Evolutionary conservation across 1,140 invertebrate genomes (phyloP), one percentile per base, ranked within the genome.

Genomic region (Wasmannia auropunctata): DNA sequence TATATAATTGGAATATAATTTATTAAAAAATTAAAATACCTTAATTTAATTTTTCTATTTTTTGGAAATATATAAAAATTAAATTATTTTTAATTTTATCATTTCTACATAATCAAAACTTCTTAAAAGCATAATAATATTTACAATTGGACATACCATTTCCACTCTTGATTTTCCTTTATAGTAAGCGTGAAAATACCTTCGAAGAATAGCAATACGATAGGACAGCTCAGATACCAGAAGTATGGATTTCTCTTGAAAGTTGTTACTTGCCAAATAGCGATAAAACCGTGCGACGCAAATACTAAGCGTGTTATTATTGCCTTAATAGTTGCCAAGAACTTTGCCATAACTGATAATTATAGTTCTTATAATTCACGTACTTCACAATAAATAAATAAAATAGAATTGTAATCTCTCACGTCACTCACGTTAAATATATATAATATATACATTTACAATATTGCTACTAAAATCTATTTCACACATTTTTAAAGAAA

Each of bases 141-240:
- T 65, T 40, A 7, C 5, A 74, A 3, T 34, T 40, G 54, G n/a
- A 94, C 96, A 96, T 95, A 98, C 97, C 97, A 98, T 95, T 98
- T 98, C 97, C 97, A 98, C 93, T 98, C 97, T 91, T 98, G 97
- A 91, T 97, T 98, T 88, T 97, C 97, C 91, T 98, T 98, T 85
- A 98, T 98, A 5, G 97, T 97, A 3, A 98, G 94, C 0, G 97
- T 98, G 89, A 98, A 98, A 65, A 98, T 95, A n/a, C 97, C 97
- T 94, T 98, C 97, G 89, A 98, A 97, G 79, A 97, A 96, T 5
- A 98, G 93, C 76, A 98, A 93, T 10, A 98, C 89, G 70, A 98
- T 96, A 0, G 97, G 97, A 6, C 97, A 96, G 65, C 97, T 97
- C 56, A 98, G 91, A 89, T 97, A 97, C 97, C 97, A 98, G 88